Base-by-base conservation (phyloP, 92 coral and sea anemone species). In the Heliopora coerulea region DNA sequence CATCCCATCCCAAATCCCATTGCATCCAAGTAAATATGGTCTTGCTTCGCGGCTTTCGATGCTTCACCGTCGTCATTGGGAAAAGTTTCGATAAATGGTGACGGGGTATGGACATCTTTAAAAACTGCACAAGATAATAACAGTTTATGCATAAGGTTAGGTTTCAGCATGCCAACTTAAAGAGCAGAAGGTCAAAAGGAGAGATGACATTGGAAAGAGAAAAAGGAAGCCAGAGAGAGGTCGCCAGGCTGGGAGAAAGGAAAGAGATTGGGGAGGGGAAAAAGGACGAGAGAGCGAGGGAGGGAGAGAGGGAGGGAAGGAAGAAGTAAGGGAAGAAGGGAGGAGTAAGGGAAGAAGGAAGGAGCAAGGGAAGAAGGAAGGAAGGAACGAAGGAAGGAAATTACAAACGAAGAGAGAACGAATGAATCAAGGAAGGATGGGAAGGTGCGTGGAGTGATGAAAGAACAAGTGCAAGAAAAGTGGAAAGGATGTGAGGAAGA, bases 1-100 rank as follows among this genome's bases (percentile, higher is more conserved):
- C 96, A 87, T 0, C 96, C 96, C 97, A 92, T 87, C 7, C 97
- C 97, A 69, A 92, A 92, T 37, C 97, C 97, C 96, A 90, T 89
- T n/a, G 96, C 92, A 72, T 92, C 97, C 84, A 89, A 52, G 65
- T 92, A 92, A 52, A 92, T 92, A 44, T 90, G 97, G 52, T 92
- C 97, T 72, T 91, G 86, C 37, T 69, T 63, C 60, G 97, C 96
- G 3, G 97, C 97, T 54, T 64, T 73, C 27, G 85, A 96, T 3
- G 90, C 97, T 50, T 92, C 97, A 18, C 97, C 97, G 46, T 89
- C 88, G 25, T 83, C 89, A 7, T 83, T 88, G 11, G 97, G 86
- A 72, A 89, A 89, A 74, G 84, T 73, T 57, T 92, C 97, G 42
- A 92, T 83, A 64, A 92, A 92, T 60, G 97, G 97, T 0, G 91